Evolutionary conservation across 2,797 vertebrate species (phyloP).

Genomic region (Alcedo atthis): DNA sequence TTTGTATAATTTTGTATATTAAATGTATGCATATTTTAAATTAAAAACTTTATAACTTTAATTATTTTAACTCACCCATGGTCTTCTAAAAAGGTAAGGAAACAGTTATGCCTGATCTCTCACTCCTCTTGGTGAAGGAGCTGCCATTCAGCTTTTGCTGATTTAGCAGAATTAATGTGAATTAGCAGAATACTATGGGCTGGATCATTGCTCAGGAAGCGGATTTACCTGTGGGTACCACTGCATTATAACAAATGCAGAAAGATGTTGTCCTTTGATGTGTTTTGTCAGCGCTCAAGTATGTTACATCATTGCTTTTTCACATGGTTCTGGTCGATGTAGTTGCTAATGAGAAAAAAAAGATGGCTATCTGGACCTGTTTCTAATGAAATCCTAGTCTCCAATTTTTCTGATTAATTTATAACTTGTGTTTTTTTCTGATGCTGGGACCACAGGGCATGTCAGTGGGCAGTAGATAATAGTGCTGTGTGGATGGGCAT

Average conservation of each 20-base stretch:
- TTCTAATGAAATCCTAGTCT: background rate
- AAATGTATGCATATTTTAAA: slow-evolving; percentile 78
- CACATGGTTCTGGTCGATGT: background rate
- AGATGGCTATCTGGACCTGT: background rate
- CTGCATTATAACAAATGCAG: background rate
- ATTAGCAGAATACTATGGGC: background rate
- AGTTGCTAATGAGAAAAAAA: background rate
- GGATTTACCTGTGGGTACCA: background rate
- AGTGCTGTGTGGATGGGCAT: background rate
- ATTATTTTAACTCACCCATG: background rate
- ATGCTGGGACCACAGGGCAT: background rate
- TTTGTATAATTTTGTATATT: slow-evolving; percentile 82
- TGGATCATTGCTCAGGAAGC: background rate
- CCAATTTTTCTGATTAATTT: background rate
- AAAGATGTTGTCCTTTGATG: background rate
- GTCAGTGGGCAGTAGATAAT: background rate
- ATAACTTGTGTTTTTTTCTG: background rate
- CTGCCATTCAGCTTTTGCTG: background rate
- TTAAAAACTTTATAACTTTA: slow-evolving; percentile 55
- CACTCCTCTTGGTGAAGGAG: background rate
- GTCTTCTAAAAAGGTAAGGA: background rate
- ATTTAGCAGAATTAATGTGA: background rate
- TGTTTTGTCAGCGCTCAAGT: background rate
- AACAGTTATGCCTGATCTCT: background rate
- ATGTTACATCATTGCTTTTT: background rate